Evolutionary conservation across 53 echinoderm and acorn worm species (phyloP), one percentile per base, ranked within the genome.

Genomic region (Echinarachnius parma): DNA sequence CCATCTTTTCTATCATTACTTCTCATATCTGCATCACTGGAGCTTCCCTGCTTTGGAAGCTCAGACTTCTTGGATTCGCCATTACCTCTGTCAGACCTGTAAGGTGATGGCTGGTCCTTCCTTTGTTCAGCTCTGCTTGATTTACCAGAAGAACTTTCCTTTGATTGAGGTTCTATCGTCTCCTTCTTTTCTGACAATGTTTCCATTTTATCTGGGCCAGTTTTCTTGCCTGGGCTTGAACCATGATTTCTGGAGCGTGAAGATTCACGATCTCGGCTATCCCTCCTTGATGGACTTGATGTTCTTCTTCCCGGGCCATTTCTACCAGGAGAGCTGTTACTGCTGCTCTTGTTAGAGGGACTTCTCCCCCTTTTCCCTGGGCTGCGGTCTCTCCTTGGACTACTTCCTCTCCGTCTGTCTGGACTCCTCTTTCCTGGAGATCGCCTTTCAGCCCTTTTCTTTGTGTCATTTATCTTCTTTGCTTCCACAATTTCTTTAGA

Each of bases 321-420:
- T 34, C 57, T 54, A 36, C 74, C 74, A 27, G 74, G 74, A n/a
- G 74, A 72, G 28, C 57, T 57, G 28, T 57, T 55, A 20, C 57
- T 42, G 56, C 55, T 69, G 22, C 32, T 27, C 39, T 57, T 56
- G 27, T 34, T 54, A 35, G 74, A 16, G 4, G 74, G 32, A 34
- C 28, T 56, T 14, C 74, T 55, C 2, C 56, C 57, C 10, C 74
- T 54, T 20, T 57, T 72, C 3, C 74, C 74, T 56, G 55, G 54
- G 62, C 86, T 54, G 33, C 81, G 53, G n/a, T 77, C 28, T 75
- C 70, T 55, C 19, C 74, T 72, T 34, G 74, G 74, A 34, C 74
- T 72, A 28, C 74, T 72, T 16, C 74, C 57, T 57, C 57, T 54
- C 36, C 74, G 14, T 18, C 74, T 72, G 55, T 56, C 57, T 37